Percentiles rank a stretch among this genome's conserved stretches.
These are phyloP conservation scores for Phrynocephalus versicolor DNA, from an alignment of 2,113 vertebrate species.

Conservation along the genomic window DNA sequence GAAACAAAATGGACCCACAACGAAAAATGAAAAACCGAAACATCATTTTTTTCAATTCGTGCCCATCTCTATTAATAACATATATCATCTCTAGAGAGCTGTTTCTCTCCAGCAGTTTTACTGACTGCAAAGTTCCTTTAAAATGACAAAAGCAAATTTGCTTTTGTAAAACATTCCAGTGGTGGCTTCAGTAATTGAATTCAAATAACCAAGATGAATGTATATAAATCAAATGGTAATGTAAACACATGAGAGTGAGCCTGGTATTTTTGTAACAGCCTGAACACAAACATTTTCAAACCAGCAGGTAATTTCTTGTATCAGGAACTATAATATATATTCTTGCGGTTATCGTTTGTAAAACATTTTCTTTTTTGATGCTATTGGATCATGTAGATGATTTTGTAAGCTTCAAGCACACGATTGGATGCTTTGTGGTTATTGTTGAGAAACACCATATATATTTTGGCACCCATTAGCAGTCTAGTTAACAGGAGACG, in stretches of 20 bases:
- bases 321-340: constrained; percentile 1
- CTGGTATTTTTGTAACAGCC: neutral
- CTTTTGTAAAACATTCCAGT: constrained; percentile 34
- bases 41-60: no score
- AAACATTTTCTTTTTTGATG: constrained; percentile 9
- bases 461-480: neutral
- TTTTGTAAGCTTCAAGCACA: neutral
- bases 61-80: no score
- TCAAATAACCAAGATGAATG: constrained; percentile 43
- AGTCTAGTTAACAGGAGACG: neutral
- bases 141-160: constrained; percentile 37
- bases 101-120: constrained; percentile 23
- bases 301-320: constrained; percentile 26
- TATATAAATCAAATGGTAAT: constrained; percentile 52
- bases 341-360: neutral
- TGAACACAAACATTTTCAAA: constrained; percentile 36
- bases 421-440: constrained; percentile 10
- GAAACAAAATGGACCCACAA: no score
- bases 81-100: neutral
- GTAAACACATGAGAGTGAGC: neutral
- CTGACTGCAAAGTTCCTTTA: constrained; percentile 20
- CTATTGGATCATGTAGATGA: neutral
- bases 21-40: no score
- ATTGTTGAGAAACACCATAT: neutral
- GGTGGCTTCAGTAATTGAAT: constrained; percentile 23